These are phyloP conservation scores for Micropoecilia bifurca DNA, from an alignment of 2,797 vertebrate species.

Conservation along the genomic window DNA sequence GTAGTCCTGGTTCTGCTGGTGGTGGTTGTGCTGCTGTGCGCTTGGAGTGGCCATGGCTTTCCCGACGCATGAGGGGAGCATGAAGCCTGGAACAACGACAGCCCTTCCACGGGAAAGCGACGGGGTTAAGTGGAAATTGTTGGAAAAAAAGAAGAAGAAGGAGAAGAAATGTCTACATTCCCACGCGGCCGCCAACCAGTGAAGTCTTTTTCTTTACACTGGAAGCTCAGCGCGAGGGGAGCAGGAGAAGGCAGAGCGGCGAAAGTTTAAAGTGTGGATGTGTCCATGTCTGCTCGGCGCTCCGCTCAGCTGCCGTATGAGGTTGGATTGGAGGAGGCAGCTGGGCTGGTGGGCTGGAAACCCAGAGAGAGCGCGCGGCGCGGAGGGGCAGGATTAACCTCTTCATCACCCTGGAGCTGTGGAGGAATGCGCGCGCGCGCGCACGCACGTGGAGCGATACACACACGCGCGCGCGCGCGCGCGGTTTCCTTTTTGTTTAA, in stretches of 20 bases:
- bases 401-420: conserved; percentile 69
- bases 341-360: conserved; percentile 30
- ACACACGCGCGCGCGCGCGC: background rate
- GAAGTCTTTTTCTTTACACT: conserved; percentile 23
- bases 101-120: conserved; percentile 22
- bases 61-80: conserved; percentile 74
- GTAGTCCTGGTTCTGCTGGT: conserved; percentile 81
- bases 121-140: background rate
- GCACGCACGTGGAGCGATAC: background rate
- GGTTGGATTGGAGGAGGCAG: conserved; percentile 37
- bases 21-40: conserved; percentile 66
- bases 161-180: conserved; percentile 29
- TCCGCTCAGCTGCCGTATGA: conserved; percentile 26
- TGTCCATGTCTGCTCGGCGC: conserved; percentile 47
- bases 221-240: conserved; percentile 7
- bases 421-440: conserved; percentile 46
- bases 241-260: background rate
- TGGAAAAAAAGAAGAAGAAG: no score
- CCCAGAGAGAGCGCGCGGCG: conserved; percentile 17
- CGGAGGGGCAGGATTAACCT: conserved; percentile 70
- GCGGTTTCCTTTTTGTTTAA: conserved; percentile 17
- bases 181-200: conserved; percentile 49
- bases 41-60: conserved; percentile 84
- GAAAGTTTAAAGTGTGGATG: conserved; percentile 28
- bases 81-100: conserved; percentile 25